Conservation (phyloP, 2,797 vertebrate species). For the Bryconaethiops microstoma region DNA sequence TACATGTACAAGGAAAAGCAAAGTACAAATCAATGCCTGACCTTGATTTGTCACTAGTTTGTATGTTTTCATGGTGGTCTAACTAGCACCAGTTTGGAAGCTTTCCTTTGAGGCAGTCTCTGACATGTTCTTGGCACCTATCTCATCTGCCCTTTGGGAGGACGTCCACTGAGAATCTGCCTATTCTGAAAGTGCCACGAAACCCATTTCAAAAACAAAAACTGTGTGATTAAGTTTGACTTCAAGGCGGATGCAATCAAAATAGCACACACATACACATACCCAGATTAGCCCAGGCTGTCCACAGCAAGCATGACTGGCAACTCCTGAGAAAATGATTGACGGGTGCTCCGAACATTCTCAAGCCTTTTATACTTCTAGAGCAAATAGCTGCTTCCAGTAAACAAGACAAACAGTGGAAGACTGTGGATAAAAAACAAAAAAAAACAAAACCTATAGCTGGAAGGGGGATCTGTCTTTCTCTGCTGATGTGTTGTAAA, state of each 20-base stretch:
- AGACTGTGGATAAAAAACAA: conserved; percentile 14
- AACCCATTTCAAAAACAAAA: conserved; percentile 34
- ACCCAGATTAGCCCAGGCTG: conserved; percentile 43
- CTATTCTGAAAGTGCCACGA: neutral
- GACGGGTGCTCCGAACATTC: conserved; percentile 26
- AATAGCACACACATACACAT: conserved; percentile 43
- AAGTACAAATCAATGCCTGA: neutral
- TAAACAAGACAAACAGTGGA: conserved; percentile 33
- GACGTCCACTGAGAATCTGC: neutral
- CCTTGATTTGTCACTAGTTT: neutral
- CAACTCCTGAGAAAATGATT: conserved; percentile 49
- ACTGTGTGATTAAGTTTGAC: conserved; percentile 50
- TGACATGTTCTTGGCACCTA: conserved; percentile 6
- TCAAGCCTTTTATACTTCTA: conserved; percentile 45
- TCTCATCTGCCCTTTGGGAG: conserved; percentile 37
- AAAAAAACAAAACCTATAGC: conserved; percentile 3
- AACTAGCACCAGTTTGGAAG: conserved; percentile 8
- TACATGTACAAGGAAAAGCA: neutral
- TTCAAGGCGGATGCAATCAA: conserved; percentile 47
- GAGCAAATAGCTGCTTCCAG: conserved; percentile 37
- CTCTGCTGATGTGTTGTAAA: conserved; percentile 32
- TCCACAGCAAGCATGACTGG: conserved; percentile 47
- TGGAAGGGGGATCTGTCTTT: conserved; percentile 27
- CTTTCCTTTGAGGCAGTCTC: conserved; percentile 23
- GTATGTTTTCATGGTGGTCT: neutral